Percentiles rank a stretch among this genome's conserved stretches.
Evolutionary conservation across 2,113 vertebrate genomes (phyloP).

Genomic region (Phylloscopus trochilus): DNA sequence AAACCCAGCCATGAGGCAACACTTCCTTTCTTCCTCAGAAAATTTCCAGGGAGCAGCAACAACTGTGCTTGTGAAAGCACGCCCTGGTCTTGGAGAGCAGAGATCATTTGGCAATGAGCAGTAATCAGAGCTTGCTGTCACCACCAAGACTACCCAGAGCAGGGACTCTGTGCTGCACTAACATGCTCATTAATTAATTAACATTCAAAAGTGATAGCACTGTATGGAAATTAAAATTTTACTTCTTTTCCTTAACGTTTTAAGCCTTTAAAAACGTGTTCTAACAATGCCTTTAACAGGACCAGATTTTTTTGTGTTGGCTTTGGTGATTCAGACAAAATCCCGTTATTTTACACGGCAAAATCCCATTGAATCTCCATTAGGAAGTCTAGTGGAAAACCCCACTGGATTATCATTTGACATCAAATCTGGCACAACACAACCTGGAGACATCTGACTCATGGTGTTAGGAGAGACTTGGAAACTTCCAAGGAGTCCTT

Average conservation of each 20-base stretch:
- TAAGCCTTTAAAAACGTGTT: background rate
- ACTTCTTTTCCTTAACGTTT: background rate
- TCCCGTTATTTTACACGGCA: background rate
- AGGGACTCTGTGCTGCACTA: background rate
- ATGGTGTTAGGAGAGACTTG: background rate
- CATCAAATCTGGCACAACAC: conserved; percentile 32
- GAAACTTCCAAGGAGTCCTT: conserved; percentile 23
- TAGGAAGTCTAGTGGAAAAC: background rate
- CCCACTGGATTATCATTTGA: background rate
- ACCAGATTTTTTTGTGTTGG: background rate
- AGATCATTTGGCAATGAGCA: background rate
- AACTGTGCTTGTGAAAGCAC: background rate
- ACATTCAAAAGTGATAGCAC: background rate
- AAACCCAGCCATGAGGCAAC: background rate
- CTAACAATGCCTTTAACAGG: background rate
- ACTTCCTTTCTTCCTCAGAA: background rate
- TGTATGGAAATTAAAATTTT: background rate
- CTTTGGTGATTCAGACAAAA: conserved; percentile 7
- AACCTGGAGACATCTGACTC: conserved; percentile 17
- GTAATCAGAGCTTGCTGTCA: fast-evolving
- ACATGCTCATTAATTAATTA: background rate
- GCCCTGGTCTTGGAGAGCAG: background rate
- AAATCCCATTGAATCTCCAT: background rate
- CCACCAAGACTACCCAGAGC: background rate
- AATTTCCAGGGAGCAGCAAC: conserved; percentile 5